Percentiles rank a stretch among this genome's conserved stretches.
These are phyloP conservation scores for Agelastica alni DNA, from an alignment of 2,888 invertebrate genomes.

Conservation along the genomic window DNA sequence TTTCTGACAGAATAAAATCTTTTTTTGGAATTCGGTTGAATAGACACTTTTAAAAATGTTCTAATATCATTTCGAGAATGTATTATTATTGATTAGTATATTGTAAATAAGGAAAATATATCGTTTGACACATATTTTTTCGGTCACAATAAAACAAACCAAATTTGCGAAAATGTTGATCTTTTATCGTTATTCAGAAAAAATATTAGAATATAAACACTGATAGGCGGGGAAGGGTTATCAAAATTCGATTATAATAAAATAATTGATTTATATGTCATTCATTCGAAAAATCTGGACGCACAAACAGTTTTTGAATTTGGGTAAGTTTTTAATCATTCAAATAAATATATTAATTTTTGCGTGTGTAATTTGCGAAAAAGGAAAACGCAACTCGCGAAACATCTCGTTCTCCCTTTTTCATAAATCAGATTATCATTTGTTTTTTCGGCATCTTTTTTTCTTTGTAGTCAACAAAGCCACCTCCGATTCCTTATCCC, in stretches of 20 bases:
- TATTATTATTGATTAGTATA: background rate
- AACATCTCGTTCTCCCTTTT: too few species aligned
- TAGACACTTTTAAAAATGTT: too few species aligned
- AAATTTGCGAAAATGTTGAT: background rate
- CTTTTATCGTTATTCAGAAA: constrained; percentile 18
- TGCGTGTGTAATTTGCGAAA: too few species aligned
- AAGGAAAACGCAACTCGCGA: too few species aligned
- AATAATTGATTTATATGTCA: constrained; percentile 32
- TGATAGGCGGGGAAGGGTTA: constrained; percentile 31
- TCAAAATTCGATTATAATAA: constrained; percentile 30
- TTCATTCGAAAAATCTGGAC: constrained; percentile 17
- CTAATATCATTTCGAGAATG: background rate
- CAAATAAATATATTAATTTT: too few species aligned
- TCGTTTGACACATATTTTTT: constrained; percentile 15
- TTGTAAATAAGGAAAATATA: constrained; percentile 12
- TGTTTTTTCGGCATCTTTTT: constrained; percentile 19
- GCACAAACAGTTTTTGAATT: constrained; percentile 1
- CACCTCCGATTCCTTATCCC: constrained; percentile 24
- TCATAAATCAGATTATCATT: constrained; percentile 27
- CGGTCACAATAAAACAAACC: constrained; percentile 6
- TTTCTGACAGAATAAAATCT: too few species aligned
- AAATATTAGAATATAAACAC: constrained; percentile 31
- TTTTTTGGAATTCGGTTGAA: too few species aligned
- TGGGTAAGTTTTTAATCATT: constrained; percentile 12
- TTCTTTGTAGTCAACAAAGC: constrained; percentile 17